A percentile compares a stretch with the other conserved stretches of the same genome.
Evolutionary conservation across 2,888 invertebrate species (phyloP).

Genomic region (Oscheius sp.): DNA sequence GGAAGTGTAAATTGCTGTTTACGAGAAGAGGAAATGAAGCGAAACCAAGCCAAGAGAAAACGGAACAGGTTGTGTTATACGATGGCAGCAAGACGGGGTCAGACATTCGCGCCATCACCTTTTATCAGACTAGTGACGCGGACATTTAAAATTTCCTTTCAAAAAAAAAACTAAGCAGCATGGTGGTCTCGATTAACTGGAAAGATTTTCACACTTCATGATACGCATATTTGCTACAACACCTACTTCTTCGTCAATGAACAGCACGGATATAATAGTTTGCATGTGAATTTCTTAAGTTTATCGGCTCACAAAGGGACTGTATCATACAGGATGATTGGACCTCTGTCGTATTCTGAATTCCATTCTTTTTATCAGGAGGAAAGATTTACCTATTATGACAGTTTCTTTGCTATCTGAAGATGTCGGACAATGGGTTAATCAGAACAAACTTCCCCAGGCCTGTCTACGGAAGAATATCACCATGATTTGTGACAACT

Average conservation of each 20-base stretch:
- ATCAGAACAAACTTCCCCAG: no score
- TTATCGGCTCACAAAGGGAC: no score
- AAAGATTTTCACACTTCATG: background rate
- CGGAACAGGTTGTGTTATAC: constrained; percentile 16
- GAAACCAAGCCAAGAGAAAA: background rate
- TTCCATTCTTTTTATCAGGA: no score
- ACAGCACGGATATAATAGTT: no score
- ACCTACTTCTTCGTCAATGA: background rate
- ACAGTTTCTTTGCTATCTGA: no score
- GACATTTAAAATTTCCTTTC: background rate
- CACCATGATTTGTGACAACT: no score
- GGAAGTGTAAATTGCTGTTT: constrained; percentile 10
- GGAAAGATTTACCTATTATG: no score
- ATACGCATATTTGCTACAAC: background rate
- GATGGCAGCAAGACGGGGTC: constrained; percentile 1
- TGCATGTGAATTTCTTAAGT: no score
- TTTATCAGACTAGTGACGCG: background rate
- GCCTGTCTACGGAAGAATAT: no score
- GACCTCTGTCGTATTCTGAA: no score
- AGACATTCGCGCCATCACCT: background rate
- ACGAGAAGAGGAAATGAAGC: constrained; percentile 5
- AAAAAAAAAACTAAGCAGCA: background rate
- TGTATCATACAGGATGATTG: no score
- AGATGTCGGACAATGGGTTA: no score
- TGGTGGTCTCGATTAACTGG: background rate